Evolutionary conservation across 2,888 invertebrate species (phyloP).

Genomic region (Eupithecia insigniata): DNA sequence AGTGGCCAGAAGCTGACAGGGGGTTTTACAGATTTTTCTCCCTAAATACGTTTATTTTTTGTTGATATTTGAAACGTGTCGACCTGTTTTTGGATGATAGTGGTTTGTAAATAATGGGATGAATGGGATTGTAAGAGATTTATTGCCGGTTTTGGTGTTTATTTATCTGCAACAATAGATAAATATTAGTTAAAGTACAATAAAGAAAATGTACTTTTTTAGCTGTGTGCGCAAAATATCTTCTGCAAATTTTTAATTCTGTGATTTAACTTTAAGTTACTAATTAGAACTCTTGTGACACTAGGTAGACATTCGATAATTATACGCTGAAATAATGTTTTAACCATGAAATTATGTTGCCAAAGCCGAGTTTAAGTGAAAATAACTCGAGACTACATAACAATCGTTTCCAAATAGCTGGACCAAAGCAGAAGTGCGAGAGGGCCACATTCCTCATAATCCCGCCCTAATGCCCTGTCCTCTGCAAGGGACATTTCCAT

Average conservation of each 20-base stretch:
- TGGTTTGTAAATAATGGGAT: constrained; percentile 63
- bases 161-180: constrained; percentile 43
- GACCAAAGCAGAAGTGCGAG: constrained; percentile 59
- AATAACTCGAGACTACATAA: constrained; percentile 12
- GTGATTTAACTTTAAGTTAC: not conserved
- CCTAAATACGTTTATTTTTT: constrained; percentile 66
- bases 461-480: constrained; percentile 84
- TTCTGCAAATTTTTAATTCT: too few species aligned
- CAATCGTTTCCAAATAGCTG: constrained; percentile 33
- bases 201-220: not conserved
- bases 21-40: constrained; percentile 75
- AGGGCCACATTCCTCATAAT: constrained; percentile 79
- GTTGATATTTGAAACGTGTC: constrained; percentile 67
- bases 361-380: not conserved
- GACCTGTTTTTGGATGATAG: constrained; percentile 67
- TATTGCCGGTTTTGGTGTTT: constrained; percentile 48
- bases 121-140: constrained; percentile 58
- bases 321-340: not conserved
- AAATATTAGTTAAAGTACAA: constrained; percentile 1
- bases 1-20: constrained; percentile 70
- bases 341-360: not conserved
- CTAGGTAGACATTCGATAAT: not conserved
- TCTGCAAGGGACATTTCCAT: constrained; percentile 85
- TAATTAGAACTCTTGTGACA: not conserved
- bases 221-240: not conserved